Conservation (phyloP, 64 coral and sea anemone genomes). For the Cladopsammia gracilis region DNA sequence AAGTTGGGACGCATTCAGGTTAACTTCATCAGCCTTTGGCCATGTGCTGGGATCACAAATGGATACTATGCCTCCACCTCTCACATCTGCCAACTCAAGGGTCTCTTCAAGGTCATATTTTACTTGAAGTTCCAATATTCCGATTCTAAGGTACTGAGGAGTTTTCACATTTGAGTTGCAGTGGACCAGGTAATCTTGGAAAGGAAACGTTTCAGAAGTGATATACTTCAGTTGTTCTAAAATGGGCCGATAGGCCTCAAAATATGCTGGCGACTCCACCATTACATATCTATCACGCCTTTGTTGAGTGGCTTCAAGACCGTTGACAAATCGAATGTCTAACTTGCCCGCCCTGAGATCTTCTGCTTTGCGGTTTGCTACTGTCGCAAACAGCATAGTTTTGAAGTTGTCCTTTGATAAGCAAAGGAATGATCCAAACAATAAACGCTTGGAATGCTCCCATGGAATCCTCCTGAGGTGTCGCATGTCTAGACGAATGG, state of each 20-base stretch:
- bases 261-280: slow-evolving; percentile 72
- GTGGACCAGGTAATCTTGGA: slow-evolving; percentile 67
- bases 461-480: slow-evolving; percentile 63
- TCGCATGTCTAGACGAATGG: slow-evolving; percentile 55
- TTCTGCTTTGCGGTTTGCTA: slow-evolving; percentile 75
- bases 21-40: slow-evolving; percentile 63
- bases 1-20: slow-evolving; percentile 78
- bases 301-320: slow-evolving; percentile 46
- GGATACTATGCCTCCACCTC: slow-evolving; percentile 29
- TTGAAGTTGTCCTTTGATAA: slow-evolving; percentile 55
- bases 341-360: slow-evolving; percentile 55
- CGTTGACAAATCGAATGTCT: slow-evolving; percentile 65
- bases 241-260: slow-evolving; percentile 78
- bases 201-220: slow-evolving; percentile 19
- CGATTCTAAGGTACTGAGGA: slow-evolving; percentile 63
- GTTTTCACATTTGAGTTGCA: slow-evolving; percentile 66
- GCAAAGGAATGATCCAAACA: slow-evolving; percentile 83
- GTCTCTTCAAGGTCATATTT: slow-evolving; percentile 42
- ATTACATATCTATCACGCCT: slow-evolving; percentile 26
- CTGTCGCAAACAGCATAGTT: slow-evolving; percentile 77
- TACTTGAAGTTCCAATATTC: not conserved
- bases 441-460: slow-evolving; percentile 85
- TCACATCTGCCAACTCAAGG: not conserved
- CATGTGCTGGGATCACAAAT: slow-evolving; percentile 56
- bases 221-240: slow-evolving; percentile 69